phyloP scores from a whole-genome alignment of 2,888 invertebrate genomes.

The Zeuzera pyrina region DNA sequence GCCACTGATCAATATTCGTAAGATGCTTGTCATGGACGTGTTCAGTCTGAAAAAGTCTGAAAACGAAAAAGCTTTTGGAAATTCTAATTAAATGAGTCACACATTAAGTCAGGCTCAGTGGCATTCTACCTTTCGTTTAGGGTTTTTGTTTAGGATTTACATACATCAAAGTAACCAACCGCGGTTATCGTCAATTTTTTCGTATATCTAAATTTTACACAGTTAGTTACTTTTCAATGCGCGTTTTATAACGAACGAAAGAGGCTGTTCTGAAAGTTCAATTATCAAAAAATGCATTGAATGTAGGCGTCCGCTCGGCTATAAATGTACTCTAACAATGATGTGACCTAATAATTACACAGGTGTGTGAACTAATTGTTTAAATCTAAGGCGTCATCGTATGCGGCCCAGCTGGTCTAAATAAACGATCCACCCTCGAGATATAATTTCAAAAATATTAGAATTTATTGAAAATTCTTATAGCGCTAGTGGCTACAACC shows the following conservation, averaged over 20 bases:
- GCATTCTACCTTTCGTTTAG: conserved; percentile 18
- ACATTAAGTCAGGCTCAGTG: conserved; percentile 14
- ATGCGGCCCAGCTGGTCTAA: conserved; percentile 22
- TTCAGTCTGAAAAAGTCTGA: conserved; percentile 34
- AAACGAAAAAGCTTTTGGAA: conserved; percentile 35
- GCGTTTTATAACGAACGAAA: conserved; percentile 32
- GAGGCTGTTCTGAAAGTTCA: conserved; percentile 34
- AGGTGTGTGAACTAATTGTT: conserved; percentile 30
- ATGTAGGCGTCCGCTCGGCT: conserved; percentile 30
- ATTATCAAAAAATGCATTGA: conserved; percentile 28
- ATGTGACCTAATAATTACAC: conserved; percentile 34
- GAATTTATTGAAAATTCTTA: no score
- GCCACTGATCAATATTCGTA: no score
- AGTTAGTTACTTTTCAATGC: conserved; percentile 40
- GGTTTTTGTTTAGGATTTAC: conserved; percentile 19
- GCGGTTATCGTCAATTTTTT: no score
- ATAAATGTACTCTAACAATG: conserved; percentile 44
- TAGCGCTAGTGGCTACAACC: no score
- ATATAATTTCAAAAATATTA: no score
- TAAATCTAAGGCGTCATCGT: conserved; percentile 37
- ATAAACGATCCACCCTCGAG: conserved; percentile 10
- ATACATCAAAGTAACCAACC: no score
- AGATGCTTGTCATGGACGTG: no score
- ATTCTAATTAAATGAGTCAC: conserved; percentile 34
- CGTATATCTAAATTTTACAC: conserved; percentile 8